A percentile compares a stretch with the other conserved stretches of the same genome.
Evolutionary conservation across 2,113 vertebrate species (phyloP).

Genomic region (Eurystomus gularis): DNA sequence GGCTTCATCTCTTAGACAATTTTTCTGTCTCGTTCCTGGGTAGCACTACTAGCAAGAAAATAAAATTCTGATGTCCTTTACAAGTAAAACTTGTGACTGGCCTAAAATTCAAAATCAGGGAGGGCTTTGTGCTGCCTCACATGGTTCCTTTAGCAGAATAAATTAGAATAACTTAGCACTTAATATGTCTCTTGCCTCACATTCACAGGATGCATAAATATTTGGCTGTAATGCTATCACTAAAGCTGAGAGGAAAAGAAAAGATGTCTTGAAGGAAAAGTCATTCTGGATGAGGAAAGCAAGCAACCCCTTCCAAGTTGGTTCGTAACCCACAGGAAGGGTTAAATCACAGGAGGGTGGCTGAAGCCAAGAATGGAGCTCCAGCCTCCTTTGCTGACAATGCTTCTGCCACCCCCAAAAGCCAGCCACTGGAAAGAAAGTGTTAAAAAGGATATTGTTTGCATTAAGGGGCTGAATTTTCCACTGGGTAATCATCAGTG

Average conservation of each 20-base stretch:
- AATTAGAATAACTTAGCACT: conserved; percentile 63
- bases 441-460: conserved; percentile 72
- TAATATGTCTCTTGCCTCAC: conserved; percentile 12
- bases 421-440: conserved; percentile 21
- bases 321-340: background rate
- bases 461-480: conserved; percentile 67
- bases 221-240: conserved; percentile 46
- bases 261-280: conserved; percentile 6
- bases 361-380: background rate
- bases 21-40: background rate
- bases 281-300: background rate
- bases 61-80: background rate
- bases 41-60: conserved; percentile 8
- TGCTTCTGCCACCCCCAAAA: background rate
- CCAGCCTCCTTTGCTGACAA: background rate
- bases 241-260: background rate
- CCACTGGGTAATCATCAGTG: conserved; percentile 72
- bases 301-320: background rate
- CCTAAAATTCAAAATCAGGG: conserved; percentile 21
- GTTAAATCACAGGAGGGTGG: background rate
- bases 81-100: background rate
- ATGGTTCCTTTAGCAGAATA: conserved; percentile 12
- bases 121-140: conserved; percentile 4
- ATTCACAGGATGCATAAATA: conserved; percentile 47
- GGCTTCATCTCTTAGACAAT: conserved; percentile 54